These are phyloP conservation scores for Druon quercuslanigerum DNA, from an alignment of 1,140 invertebrate species.

Conservation along the genomic window DNA sequence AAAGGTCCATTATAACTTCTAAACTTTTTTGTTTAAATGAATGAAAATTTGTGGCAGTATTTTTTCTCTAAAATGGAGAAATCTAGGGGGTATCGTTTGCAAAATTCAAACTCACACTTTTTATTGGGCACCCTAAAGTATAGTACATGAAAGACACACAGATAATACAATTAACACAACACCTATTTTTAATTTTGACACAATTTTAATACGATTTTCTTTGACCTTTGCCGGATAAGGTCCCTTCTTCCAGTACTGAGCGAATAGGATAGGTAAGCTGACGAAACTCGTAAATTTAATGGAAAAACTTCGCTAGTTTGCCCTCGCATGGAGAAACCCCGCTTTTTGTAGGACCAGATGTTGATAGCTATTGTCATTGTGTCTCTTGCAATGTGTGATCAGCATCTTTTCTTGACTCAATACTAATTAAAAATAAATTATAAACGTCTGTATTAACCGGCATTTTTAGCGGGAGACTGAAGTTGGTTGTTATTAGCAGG, in stretches of 20 bases:
- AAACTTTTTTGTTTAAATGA: too few relatives aligned
- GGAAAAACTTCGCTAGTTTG: conserved; percentile 40
- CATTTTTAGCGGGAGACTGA: not conserved
- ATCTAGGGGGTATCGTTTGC: too few relatives aligned
- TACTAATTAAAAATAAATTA: not conserved
- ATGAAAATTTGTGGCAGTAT: too few relatives aligned
- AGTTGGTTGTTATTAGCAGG: conserved; percentile 16
- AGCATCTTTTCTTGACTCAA: conserved; percentile 2
- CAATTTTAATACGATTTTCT: conserved; percentile 65
- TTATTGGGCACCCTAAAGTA: not conserved
- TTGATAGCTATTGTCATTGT: not conserved
- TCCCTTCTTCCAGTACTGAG: conserved; percentile 86
- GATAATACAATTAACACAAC: not conserved
- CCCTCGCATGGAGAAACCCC: conserved; percentile 42
- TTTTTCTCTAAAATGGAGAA: too few relatives aligned
- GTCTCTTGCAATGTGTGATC: conserved; percentile 7
- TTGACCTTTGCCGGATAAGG: conserved; percentile 74
- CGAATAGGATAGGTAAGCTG: conserved; percentile 80
- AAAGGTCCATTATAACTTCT: too few relatives aligned
- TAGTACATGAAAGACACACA: conserved; percentile 10
- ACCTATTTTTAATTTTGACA: conserved; percentile 43
- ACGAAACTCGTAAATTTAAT: conserved; percentile 42
- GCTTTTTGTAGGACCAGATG: conserved; percentile 8
- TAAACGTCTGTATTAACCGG: not conserved
- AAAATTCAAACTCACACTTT: too few relatives aligned